These are phyloP conservation scores for Hydrolagus affinis DNA, from an alignment of 2,113 vertebrate species.

Conservation along the genomic window DNA sequence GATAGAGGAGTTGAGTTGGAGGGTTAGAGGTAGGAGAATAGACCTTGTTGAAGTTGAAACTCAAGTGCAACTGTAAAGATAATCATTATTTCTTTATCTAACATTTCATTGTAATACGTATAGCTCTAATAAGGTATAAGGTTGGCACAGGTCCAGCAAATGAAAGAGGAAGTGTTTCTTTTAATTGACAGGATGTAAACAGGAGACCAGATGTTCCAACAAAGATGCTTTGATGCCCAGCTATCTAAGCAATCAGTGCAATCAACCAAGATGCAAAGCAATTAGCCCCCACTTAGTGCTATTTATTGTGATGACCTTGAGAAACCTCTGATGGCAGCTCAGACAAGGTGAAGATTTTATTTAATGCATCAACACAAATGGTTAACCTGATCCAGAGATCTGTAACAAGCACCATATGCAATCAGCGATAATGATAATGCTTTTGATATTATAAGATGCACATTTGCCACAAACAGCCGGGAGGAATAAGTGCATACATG, in stretches of 20 bases:
- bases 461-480: background rate
- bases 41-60: too few relatives aligned
- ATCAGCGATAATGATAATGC: background rate
- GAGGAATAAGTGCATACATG: background rate
- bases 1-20: too few relatives aligned
- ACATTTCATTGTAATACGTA: background rate
- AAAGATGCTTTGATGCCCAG: conserved; percentile 36
- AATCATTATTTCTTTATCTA: background rate
- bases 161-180: conserved; percentile 2
- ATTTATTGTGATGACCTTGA: conserved; percentile 4
- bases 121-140: background rate
- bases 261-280: conserved; percentile 8
- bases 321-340: background rate
- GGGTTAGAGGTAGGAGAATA: too few relatives aligned
- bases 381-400: background rate
- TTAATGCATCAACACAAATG: conserved; percentile 5
- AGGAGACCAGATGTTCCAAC: conserved; percentile 37
- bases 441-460: background rate
- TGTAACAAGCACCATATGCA: background rate
- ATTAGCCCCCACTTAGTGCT: conserved; percentile 15
- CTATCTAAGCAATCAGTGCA: conserved; percentile 34
- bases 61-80: too few relatives aligned
- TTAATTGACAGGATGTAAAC: conserved; percentile 35
- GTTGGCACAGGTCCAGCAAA: background rate
- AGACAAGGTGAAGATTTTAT: background rate